A percentile compares a stretch with the other conserved stretches of the same genome.
phyloP scores from a whole-genome alignment of 2,797 vertebrate genomes.

The Argyrosomus regius region DNA sequence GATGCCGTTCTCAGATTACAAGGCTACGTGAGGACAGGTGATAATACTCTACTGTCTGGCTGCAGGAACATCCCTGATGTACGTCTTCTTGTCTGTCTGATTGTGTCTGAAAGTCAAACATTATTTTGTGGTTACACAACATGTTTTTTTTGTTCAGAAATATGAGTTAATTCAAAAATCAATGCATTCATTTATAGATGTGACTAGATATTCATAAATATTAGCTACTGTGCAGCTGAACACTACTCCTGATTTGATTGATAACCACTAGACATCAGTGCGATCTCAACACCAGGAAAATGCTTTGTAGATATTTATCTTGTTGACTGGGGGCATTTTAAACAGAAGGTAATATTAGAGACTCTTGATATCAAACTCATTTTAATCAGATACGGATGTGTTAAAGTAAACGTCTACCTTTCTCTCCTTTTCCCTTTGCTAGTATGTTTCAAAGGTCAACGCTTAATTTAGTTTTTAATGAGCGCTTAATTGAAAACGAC shows the following conservation, averaged over 20 bases:
- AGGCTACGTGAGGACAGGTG: constrained; percentile 69
- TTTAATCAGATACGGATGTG: constrained; percentile 67
- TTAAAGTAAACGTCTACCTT: constrained; percentile 65
- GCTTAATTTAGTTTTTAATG: constrained; percentile 83
- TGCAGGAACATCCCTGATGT: constrained; percentile 40
- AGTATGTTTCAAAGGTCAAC: constrained; percentile 79
- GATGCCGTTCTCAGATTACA: constrained; percentile 80
- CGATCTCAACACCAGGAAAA: constrained; percentile 11
- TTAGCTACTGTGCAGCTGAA: background rate
- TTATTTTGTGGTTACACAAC: background rate
- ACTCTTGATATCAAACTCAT: constrained; percentile 45
- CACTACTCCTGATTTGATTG: constrained; percentile 33
- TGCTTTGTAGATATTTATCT: constrained; percentile 8
- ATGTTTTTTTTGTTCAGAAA: constrained; percentile 11
- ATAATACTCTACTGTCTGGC: constrained; percentile 65
- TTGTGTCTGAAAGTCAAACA: constrained; percentile 21
- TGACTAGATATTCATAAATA: constrained; percentile 12
- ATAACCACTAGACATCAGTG: constrained; percentile 28
- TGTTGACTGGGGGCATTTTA: constrained; percentile 14
- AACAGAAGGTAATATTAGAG: constrained; percentile 14
- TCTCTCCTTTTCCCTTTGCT: constrained; percentile 75
- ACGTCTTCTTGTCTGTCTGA: constrained; percentile 13
- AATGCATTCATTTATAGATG: background rate
- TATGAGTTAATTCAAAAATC: constrained; percentile 6
- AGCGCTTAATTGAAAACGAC: constrained; percentile 82